phyloP scores from a whole-genome alignment of 2,888 invertebrate genomes.

The Himalopsyche kuldschensis region DNA sequence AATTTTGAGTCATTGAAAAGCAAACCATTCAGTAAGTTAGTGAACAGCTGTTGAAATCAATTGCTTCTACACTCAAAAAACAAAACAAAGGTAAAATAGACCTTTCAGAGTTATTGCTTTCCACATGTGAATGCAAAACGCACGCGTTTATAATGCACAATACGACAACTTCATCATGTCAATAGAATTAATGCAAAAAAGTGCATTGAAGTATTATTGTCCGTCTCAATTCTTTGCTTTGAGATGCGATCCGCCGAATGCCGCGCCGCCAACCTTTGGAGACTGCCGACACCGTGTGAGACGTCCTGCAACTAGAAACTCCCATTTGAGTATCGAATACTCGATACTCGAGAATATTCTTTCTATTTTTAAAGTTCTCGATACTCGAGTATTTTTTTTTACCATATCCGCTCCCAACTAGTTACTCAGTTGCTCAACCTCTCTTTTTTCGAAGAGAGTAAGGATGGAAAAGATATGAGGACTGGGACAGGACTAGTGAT shows the following conservation, averaged over 20 bases:
- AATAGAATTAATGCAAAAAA: background rate
- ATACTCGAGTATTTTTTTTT: no score
- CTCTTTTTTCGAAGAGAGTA: no score
- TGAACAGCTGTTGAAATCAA: background rate
- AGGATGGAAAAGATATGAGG: no score
- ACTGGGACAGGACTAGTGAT: no score
- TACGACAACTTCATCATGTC: background rate
- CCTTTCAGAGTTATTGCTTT: background rate
- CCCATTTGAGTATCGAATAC: no score
- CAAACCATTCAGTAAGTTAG: background rate
- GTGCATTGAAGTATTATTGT: background rate
- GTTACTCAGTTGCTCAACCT: no score
- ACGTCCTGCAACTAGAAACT: no score
- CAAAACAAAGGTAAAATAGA: background rate
- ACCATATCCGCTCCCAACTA: no score
- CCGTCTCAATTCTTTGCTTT: background rate
- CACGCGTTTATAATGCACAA: background rate
- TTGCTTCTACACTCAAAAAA: background rate
- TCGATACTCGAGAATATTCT: no score
- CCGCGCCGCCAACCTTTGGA: background rate
- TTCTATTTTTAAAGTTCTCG: no score
- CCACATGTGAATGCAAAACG: background rate
- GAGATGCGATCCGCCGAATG: constrained; percentile 13
- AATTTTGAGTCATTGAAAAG: no score
- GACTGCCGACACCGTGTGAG: background rate